These are phyloP conservation scores for Hirudinaria manillensis DNA, from an alignment of 2,888 invertebrate genomes.

Conservation along the genomic window DNA sequence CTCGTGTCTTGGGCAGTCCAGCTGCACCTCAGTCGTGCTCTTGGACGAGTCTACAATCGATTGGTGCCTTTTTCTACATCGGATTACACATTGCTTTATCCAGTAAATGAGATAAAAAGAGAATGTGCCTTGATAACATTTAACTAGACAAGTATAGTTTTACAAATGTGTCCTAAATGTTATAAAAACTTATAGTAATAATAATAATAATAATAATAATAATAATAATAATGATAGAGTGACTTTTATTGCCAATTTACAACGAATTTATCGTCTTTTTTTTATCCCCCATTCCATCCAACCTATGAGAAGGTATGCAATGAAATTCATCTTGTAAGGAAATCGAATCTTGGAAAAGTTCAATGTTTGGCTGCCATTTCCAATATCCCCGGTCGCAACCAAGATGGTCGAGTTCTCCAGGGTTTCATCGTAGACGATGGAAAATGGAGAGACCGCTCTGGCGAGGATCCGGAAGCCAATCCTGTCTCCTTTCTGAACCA, in stretches of 20 bases:
- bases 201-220: too few relatives aligned
- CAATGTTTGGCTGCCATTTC: neutral
- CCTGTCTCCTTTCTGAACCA: slow-evolving; percentile 2
- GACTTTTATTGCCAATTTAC: too few relatives aligned
- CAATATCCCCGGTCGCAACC: neutral
- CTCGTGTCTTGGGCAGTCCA: neutral
- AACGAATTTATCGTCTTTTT: too few relatives aligned
- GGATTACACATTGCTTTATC: too few relatives aligned
- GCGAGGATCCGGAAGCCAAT: neutral
- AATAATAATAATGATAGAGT: too few relatives aligned
- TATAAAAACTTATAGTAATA: too few relatives aligned
- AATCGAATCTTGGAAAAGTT: neutral
- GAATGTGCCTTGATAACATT: too few relatives aligned
- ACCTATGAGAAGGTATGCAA: neutral
- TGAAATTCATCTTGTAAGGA: neutral
- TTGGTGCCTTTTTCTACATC: too few relatives aligned
- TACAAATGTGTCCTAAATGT: too few relatives aligned
- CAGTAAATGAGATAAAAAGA: too few relatives aligned
- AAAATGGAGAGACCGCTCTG: neutral
- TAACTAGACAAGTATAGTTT: too few relatives aligned
- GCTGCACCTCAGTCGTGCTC: neutral
- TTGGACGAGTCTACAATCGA: too few relatives aligned
- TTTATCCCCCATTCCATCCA: neutral
- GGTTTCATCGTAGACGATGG: neutral
- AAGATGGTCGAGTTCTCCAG: neutral